A percentile compares a stretch with the other conserved stretches of the same genome.
Conservation (phyloP, 2,888 invertebrate species). For the Malacosoma neustria region DNA sequence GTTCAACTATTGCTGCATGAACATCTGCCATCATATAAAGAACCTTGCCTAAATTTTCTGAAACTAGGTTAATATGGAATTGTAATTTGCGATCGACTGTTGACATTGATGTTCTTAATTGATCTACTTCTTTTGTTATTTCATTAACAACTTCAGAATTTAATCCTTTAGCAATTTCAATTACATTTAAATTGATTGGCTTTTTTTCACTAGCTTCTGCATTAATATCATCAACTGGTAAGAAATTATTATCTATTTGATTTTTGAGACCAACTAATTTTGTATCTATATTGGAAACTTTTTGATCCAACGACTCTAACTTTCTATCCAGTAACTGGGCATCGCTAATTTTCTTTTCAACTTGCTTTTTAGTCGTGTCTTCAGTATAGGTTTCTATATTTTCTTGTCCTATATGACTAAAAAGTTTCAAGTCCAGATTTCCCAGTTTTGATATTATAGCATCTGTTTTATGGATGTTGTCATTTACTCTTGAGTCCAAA, state of each 20-base stretch:
- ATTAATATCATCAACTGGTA: slow-evolving; percentile 88
- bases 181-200: slow-evolving; percentile 86
- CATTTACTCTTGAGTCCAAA: slow-evolving; percentile 85
- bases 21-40: slow-evolving; percentile 86
- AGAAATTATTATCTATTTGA: slow-evolving; percentile 87
- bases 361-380: slow-evolving; percentile 27
- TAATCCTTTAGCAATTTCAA: slow-evolving; percentile 89
- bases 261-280: slow-evolving; percentile 86
- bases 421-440: slow-evolving; percentile 83
- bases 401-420: slow-evolving; percentile 68
- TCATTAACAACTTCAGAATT: slow-evolving; percentile 87
- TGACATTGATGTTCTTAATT: slow-evolving; percentile 84
- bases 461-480: slow-evolving; percentile 90
- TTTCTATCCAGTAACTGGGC: slow-evolving; percentile 77
- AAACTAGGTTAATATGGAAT: slow-evolving; percentile 88
- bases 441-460: slow-evolving; percentile 85
- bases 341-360: slow-evolving; percentile 33
- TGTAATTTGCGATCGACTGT: slow-evolving; percentile 88
- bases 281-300: slow-evolving; percentile 87
- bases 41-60: slow-evolving; percentile 87
- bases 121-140: slow-evolving; percentile 86
- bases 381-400: slow-evolving; percentile 49
- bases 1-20: slow-evolving; percentile 88
- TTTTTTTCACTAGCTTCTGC: slow-evolving; percentile 92
- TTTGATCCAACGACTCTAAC: slow-evolving; percentile 84